Evolutionary conservation across 1,140 invertebrate genomes (phyloP).

Genomic region (Zaprionus davidi): DNA sequence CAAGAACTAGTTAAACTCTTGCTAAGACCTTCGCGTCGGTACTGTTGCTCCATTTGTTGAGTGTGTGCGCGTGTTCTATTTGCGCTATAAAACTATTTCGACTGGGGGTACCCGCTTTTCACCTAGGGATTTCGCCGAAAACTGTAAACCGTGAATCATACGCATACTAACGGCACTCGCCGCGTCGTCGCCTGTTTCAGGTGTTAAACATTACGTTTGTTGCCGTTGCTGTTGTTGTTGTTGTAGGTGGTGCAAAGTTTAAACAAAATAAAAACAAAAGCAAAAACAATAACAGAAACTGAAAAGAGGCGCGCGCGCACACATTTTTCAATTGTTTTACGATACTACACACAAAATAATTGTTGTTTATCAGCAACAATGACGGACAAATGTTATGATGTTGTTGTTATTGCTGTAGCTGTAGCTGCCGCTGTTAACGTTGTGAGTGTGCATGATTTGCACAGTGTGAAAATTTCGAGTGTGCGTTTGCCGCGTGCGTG

Average conservation of each 20-base stretch:
- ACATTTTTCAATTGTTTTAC: conserved; percentile 64
- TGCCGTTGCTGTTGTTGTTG: conserved; percentile 35
- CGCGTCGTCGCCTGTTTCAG: conserved; percentile 12
- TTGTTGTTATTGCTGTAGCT: not conserved
- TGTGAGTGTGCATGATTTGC: conserved; percentile 29
- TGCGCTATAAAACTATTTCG: conserved; percentile 10
- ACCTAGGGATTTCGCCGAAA: conserved; percentile 29
- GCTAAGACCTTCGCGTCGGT: not conserved
- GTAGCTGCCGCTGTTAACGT: conserved; percentile 8
- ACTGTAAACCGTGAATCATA: conserved; percentile 50
- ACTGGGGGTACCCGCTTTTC: not conserved
- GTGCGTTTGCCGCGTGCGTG: not conserved
- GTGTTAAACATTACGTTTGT: conserved; percentile 43
- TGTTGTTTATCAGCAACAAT: conserved; percentile 63
- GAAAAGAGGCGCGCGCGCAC: conserved; percentile 55
- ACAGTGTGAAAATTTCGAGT: conserved; percentile 19
- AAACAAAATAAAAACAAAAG: conserved; percentile 40
- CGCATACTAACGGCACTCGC: conserved; percentile 33
- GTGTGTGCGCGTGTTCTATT: not conserved
- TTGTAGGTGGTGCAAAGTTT: conserved; percentile 60
- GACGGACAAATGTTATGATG: conserved; percentile 44
- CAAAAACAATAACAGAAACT: conserved; percentile 23
- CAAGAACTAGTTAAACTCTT: not conserved
- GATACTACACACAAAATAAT: conserved; percentile 48
- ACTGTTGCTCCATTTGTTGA: conserved; percentile 25